phyloP scores from a whole-genome alignment of 1,140 invertebrate species.

The Hylaeus volcanicus region DNA sequence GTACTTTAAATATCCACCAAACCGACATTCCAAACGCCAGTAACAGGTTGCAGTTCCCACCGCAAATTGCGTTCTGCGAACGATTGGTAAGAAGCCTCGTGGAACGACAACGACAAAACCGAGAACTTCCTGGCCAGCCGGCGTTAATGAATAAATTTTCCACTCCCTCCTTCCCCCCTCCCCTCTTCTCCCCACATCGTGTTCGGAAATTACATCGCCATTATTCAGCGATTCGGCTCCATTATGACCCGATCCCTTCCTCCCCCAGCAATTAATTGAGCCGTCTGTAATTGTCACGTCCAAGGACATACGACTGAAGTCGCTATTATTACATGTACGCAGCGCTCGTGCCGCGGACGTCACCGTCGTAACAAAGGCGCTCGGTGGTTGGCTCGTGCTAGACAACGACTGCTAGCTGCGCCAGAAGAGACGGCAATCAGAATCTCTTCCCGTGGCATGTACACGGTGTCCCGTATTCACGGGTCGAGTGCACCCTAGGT shows the following conservation, averaged over 20 bases:
- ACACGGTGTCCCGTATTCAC: conserved; percentile 28
- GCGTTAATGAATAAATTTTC: conserved; percentile 23
- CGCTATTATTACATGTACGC: conserved; percentile 27
- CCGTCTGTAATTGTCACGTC: conserved; percentile 37
- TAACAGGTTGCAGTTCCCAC: background rate
- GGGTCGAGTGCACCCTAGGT: conserved; percentile 15
- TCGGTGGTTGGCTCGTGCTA: background rate
- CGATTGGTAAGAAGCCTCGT: background rate
- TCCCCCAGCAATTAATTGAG: conserved; percentile 21
- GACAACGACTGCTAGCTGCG: conserved; percentile 21
- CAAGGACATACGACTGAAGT: conserved; percentile 22
- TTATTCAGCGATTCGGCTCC: conserved; percentile 19
- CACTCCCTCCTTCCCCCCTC: too few species aligned
- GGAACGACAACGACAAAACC: background rate
- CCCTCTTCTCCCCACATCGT: too few species aligned
- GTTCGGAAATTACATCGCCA: conserved; percentile 11
- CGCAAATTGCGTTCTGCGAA: background rate
- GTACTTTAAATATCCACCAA: too few species aligned
- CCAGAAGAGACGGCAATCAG: conserved; percentile 22
- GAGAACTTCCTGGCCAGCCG: background rate
- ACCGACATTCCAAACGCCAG: background rate
- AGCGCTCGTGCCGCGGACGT: background rate
- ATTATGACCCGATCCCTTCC: conserved; percentile 5
- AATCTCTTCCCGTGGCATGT: conserved; percentile 30
- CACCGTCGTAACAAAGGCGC: conserved; percentile 23